Evolutionary conservation across 2,888 invertebrate genomes (phyloP).

Genomic region (Anorthoa munda): DNA sequence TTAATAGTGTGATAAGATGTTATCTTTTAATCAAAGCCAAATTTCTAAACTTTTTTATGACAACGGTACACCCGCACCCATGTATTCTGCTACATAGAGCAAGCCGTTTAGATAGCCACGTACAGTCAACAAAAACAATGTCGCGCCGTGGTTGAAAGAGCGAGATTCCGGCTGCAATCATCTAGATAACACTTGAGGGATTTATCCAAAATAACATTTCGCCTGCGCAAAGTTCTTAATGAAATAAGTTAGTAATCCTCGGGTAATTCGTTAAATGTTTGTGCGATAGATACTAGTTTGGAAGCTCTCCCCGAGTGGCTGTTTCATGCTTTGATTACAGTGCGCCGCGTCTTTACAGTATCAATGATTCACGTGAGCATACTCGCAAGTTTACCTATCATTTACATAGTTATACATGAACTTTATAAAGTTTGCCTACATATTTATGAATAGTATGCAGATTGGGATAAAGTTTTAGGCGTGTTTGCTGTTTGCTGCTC

Average conservation of each 20-base stretch:
- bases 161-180: slow-evolving; percentile 77
- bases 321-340: slow-evolving; percentile 71
- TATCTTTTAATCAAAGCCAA: background rate
- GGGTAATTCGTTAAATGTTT: slow-evolving; percentile 85
- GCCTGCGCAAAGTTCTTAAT: slow-evolving; percentile 84
- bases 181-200: slow-evolving; percentile 82
- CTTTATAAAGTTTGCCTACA: slow-evolving; percentile 52
- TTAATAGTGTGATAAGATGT: background rate
- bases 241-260: slow-evolving; percentile 88
- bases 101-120: slow-evolving; percentile 35
- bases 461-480: slow-evolving; percentile 42
- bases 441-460: slow-evolving; percentile 56
- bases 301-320: slow-evolving; percentile 70
- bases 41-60: background rate
- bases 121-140: slow-evolving; percentile 63
- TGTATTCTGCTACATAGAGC: slow-evolving; percentile 15
- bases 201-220: slow-evolving; percentile 85
- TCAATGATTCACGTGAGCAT: slow-evolving; percentile 68
- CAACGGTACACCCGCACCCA: background rate
- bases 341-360: slow-evolving; percentile 60
- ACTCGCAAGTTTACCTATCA: slow-evolving; percentile 64
- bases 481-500: slow-evolving; percentile 20
- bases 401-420: slow-evolving; percentile 61
- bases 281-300: slow-evolving; percentile 80
- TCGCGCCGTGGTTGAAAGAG: slow-evolving; percentile 65